Percentiles rank a stretch among this genome's conserved stretches.
Evolutionary conservation across 1,140 invertebrate genomes (phyloP).

Genomic region (Bilobella aurantiaca): DNA sequence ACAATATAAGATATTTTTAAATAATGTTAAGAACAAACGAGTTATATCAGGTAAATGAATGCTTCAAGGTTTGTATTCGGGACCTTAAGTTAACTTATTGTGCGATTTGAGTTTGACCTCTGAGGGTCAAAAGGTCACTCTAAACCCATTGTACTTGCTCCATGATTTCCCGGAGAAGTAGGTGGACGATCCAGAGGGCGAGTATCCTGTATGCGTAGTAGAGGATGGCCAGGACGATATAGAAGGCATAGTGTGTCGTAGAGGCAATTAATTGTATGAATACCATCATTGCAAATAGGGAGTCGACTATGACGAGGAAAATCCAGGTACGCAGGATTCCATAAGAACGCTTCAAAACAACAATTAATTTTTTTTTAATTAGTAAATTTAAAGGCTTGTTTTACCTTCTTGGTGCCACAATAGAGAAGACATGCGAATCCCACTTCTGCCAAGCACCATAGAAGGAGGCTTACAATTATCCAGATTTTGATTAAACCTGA

Average conservation of each 20-base stretch:
- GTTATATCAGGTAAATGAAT: no score
- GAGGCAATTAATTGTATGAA: background rate
- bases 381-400: no score
- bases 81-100: no score
- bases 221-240: background rate
- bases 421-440: background rate
- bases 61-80: no score
- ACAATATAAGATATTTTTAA: no score
- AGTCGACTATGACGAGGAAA: background rate
- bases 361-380: background rate
- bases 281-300: background rate
- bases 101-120: no score
- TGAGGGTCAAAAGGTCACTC: no score
- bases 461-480: background rate
- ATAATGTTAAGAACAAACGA: no score
- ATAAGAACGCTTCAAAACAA: background rate
- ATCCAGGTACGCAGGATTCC: background rate
- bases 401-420: background rate
- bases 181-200: background rate
- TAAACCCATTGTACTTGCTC: background rate
- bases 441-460: background rate
- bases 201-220: conserved; percentile 3
- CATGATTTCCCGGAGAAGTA: background rate
- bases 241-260: background rate
- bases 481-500: background rate